Percentiles rank a stretch among this genome's conserved stretches.
These are phyloP conservation scores for Caenorhabditis angaria DNA, from an alignment of 2,888 invertebrate species.

Conservation along the genomic window DNA sequence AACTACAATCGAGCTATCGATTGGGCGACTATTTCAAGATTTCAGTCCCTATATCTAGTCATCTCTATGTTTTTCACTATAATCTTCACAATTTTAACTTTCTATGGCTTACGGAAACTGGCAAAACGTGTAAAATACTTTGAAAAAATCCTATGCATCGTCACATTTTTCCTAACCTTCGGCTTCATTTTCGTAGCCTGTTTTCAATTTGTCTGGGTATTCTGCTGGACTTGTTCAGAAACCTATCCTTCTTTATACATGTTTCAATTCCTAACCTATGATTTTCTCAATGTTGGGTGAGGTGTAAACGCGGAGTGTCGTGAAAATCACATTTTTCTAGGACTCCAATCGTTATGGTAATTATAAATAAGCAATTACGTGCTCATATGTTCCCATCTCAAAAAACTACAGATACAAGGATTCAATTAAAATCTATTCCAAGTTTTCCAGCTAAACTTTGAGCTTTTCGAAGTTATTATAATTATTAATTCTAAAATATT, in stretches of 20 bases:
- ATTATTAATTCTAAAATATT: too few relatives aligned
- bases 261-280: not conserved
- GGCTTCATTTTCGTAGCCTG: not conserved
- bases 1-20: slow-evolving; percentile 10
- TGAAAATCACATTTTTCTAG: too few relatives aligned
- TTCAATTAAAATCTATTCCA: too few relatives aligned
- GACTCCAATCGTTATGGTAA: too few relatives aligned
- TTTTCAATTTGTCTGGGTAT: not conserved
- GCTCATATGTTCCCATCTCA: too few relatives aligned
- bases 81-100: slow-evolving; percentile 6
- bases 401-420: too few relatives aligned
- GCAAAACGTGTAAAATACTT: slow-evolving; percentile 12
- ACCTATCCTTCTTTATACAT: not conserved
- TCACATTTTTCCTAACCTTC: not conserved
- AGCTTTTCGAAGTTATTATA: too few relatives aligned
- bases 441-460: too few relatives aligned
- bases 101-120: slow-evolving; percentile 6
- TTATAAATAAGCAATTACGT: too few relatives aligned
- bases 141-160: slow-evolving; percentile 14
- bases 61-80: too few relatives aligned
- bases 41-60: slow-evolving; percentile 16
- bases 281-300: not conserved
- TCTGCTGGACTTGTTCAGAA: not conserved
- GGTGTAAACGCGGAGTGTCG: too few relatives aligned
- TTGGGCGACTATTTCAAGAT: slow-evolving; percentile 15